Conservation (phyloP, 2,888 invertebrate genomes). For the Morpho deidamia region DNA sequence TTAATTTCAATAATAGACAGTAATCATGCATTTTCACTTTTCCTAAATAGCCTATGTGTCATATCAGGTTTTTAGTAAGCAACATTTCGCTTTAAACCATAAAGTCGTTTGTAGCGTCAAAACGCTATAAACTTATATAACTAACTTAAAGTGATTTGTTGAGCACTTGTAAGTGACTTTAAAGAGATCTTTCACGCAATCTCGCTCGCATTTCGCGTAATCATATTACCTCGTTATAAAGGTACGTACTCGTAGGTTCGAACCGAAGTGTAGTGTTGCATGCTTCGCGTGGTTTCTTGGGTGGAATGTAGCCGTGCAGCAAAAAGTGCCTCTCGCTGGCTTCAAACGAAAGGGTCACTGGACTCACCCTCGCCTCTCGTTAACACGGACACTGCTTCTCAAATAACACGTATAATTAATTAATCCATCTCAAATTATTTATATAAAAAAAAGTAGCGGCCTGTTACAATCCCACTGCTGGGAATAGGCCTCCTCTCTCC, state of each 20-base stretch:
- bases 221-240: conserved; percentile 8
- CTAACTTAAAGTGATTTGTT: no score
- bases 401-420: conserved; percentile 29
- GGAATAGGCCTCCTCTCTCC: no score
- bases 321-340: conserved; percentile 57
- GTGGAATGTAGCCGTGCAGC: conserved; percentile 61
- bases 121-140: neutral
- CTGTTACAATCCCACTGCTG: no score
- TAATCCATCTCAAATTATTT: no score
- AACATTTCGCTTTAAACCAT: no score
- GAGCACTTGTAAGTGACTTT: conserved; percentile 1
- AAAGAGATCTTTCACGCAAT: neutral
- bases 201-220: neutral
- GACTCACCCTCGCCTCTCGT: conserved; percentile 52
- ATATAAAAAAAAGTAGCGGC: no score
- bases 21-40: no score
- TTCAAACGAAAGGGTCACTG: conserved; percentile 65
- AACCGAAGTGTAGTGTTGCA: conserved; percentile 20
- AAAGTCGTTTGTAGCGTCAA: no score
- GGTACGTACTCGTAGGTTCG: conserved; percentile 6
- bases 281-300: conserved; percentile 52
- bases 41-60: no score
- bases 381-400: conserved; percentile 39
- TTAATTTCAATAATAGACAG: no score
- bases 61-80: no score